These are phyloP conservation scores for Brachyhypopomus occidentalis DNA, from an alignment of 2,113 vertebrate genomes.

Conservation along the genomic window DNA sequence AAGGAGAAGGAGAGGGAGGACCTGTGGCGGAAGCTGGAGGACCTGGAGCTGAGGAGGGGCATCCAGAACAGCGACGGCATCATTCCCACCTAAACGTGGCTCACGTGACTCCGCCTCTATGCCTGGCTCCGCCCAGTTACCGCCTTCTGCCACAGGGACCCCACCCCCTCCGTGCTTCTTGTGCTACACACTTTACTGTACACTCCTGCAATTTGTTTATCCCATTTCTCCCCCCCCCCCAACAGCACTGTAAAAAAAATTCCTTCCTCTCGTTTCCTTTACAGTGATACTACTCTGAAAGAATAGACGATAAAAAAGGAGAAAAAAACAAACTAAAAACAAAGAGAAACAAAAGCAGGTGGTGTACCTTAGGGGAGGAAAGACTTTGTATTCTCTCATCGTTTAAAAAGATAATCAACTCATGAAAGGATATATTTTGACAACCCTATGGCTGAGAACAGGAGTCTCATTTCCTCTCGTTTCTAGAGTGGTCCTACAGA, in stretches of 20 bases:
- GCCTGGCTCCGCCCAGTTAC: conserved; percentile 40
- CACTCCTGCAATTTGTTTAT: conserved; percentile 66
- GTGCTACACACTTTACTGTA: conserved; percentile 51
- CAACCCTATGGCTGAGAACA: conserved; percentile 37
- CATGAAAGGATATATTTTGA: conserved; percentile 48
- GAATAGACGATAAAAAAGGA: conserved; percentile 72
- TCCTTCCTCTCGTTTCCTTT: conserved; percentile 60
- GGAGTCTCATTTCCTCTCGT: conserved; percentile 9
- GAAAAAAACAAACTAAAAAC: conserved; percentile 71
- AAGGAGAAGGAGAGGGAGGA: conserved; percentile 99
- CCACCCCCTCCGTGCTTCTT: conserved; percentile 35
- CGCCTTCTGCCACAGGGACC: conserved; percentile 43
- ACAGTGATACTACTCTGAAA: conserved; percentile 78
- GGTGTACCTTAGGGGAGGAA: conserved; percentile 74
- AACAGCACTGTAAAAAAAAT: conserved; percentile 99
- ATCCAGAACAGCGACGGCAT: conserved; percentile 91
- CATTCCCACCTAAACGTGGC: conserved; percentile 91
- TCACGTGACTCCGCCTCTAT: conserved; percentile 54
- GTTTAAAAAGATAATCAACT: conserved; percentile 70
- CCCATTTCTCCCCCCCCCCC: conserved; percentile 55
- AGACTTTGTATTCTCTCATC: conserved; percentile 80
- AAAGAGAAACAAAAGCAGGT: conserved; percentile 73
- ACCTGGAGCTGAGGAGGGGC: conserved; percentile 97
- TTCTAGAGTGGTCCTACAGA: conserved; percentile 7
- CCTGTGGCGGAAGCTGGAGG: conserved; percentile 98